phyloP scores from a whole-genome alignment of 2,113 vertebrate species.

The Cyphomyrus plagiostoma region DNA sequence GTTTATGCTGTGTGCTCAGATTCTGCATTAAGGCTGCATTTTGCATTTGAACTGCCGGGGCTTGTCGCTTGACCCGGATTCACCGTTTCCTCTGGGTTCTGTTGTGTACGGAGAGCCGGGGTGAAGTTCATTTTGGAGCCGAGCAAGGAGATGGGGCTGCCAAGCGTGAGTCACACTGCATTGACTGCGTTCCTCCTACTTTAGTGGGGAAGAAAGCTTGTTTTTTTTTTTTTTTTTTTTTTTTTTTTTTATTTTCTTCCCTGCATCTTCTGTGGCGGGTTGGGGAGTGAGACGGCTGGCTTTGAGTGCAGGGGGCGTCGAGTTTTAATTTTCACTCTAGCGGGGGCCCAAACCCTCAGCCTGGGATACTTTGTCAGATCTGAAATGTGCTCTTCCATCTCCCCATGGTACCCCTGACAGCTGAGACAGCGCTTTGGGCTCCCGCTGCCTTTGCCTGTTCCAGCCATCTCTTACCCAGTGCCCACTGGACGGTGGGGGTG shows the following conservation, averaged over 20 bases:
- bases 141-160: slow-evolving; percentile 42
- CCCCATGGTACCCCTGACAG: neutral
- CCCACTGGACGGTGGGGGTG: neutral
- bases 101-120: slow-evolving; percentile 37
- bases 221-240: neutral
- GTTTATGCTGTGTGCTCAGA: neutral
- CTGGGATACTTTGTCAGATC: neutral
- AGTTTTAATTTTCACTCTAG: neutral
- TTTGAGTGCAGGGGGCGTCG: neutral
- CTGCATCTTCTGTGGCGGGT: neutral
- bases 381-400: neutral
- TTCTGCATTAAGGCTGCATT: neutral
- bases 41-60: neutral
- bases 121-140: slow-evolving; percentile 44
- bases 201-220: neutral
- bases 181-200: neutral
- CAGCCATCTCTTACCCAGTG: neutral
- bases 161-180: slow-evolving; percentile 43
- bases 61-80: neutral
- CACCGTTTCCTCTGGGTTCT: slow-evolving; percentile 34
- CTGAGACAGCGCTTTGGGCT: neutral
- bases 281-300: neutral
- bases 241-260: neutral
- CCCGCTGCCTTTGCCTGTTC: neutral
- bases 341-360: neutral